Base-by-base conservation (phyloP, 2,888 invertebrate genomes). In the Mythimna pallens region DNA sequence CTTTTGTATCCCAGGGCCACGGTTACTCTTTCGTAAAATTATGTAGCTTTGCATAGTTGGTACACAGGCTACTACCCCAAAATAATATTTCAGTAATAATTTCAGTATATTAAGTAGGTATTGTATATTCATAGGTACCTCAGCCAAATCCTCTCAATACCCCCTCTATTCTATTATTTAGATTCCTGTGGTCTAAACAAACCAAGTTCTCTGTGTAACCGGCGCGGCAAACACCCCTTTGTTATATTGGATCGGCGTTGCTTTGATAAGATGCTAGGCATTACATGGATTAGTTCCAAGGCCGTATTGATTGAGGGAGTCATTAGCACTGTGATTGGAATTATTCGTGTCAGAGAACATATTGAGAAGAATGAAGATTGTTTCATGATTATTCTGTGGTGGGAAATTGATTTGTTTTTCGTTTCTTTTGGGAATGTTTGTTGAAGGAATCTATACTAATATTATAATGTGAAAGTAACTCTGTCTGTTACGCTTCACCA, bases 241-340 rank as follows among this genome's bases (percentile, higher is more conserved):
- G 80, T 85, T 70, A 71, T 64, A 73, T 70, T 61, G 57, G 61
- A 64, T 61, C 62, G 57, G 67, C 69, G 69, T 65, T 59, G 71
- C 80, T 65, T 83, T 76, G 85, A 83, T 83, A 80, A 83, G 83
- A 83, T 82, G 71, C 62, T 58, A 34, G 61, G 83, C 40, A 74
- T 83, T 76, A 85, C 73, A 77, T 58, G 77, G 78, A 83, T 85
- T 83, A 85, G 70, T 80, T 77, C 54, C 59, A 54, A 63, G 66
- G 65, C 67, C 63, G 43, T 66, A 82, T 84, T 84, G 82, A 82
- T 84, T 70, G 68, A 73, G 58, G 55, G 59, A 72, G 63, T 70
- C 83, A 85, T 83, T 85, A 80, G 71, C 63, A 57, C 57, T 40
- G 69, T 83, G 79, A 83, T 83, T 83, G 73, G 71, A 63, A 80